Evolutionary conservation across 2,113 vertebrate genomes (phyloP), one percentile per base, ranked within the genome.

Genomic region (Genyomyrus donnyi): DNA sequence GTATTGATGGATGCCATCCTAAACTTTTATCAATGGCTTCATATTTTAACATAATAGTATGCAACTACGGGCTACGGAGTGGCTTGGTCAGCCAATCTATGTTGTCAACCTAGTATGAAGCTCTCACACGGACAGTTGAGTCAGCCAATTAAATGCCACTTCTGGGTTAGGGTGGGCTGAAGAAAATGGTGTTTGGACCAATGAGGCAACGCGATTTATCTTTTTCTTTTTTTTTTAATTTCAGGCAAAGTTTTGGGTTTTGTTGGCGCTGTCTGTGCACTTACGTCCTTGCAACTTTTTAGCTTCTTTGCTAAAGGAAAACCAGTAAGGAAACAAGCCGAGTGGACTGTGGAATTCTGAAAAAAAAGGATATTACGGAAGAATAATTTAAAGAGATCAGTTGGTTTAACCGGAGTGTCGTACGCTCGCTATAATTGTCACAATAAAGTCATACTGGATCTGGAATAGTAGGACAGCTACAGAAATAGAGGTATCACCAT

Each of bases 231-330:
- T 90, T 93, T 88, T 88, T 91, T 90, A 92, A 92, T 93, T 93
- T 92, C 92, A 91, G 89, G 92, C 92, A 93, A 95, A 95, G 94
- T 95, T 95, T 95, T 93, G 89, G 93, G 92, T 91, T 92, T 91
- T 91, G 93, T 93, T 92, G 80, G 90, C 85, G 91, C 86, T 80
- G 74, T 80, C 35, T 42, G 31, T 80, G 91, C 87, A 88, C 88
- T 49, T 93, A 94, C 93, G 92, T 93, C 88, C 92, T 91, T 88
- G 88, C 91, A 77, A 90, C 84, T 85, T 90, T 90, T 52, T 50
- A 58, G 92, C 92, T 88, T 92, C 62, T 91, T 80, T 27, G 90
- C 90, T 84, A 85, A 56, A 80, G 62, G 24, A 49, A 80, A 87
- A 56, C 56, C 62, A 66, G 56, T 70, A 93, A 90, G 88, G 56